phyloP scores from a whole-genome alignment of 2,888 invertebrate species.

The Sisyra terminalis region DNA sequence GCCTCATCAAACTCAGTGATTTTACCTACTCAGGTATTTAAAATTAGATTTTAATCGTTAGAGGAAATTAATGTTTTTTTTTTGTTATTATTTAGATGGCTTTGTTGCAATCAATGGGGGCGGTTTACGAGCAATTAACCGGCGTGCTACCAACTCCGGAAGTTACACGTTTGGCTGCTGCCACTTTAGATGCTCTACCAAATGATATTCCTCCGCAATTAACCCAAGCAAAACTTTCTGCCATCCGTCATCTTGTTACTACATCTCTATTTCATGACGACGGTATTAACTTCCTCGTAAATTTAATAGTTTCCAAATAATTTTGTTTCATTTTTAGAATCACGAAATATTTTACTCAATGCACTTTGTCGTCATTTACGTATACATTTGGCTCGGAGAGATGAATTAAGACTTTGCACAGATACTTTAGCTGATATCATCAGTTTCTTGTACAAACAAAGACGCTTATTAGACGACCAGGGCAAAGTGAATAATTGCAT shows the following conservation, averaged over 20 bases:
- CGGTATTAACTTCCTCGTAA: slow-evolving; percentile 26
- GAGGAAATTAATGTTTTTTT: not conserved
- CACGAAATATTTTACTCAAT: slow-evolving; percentile 64
- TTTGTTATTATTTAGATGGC: slow-evolving; percentile 47
- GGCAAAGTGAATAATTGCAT: slow-evolving; percentile 42
- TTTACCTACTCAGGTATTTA: slow-evolving; percentile 52
- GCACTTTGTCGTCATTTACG: slow-evolving; percentile 75
- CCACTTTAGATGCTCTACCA: slow-evolving; percentile 62
- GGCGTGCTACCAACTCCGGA: slow-evolving; percentile 59
- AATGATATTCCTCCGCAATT: slow-evolving; percentile 51
- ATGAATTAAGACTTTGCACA: slow-evolving; percentile 69
- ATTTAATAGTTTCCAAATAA: slow-evolving; percentile 4
- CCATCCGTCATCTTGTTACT: slow-evolving; percentile 64
- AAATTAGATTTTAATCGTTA: too few relatives aligned
- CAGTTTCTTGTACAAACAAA: slow-evolving; percentile 38
- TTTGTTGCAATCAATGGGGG: slow-evolving; percentile 63
- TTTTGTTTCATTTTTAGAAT: slow-evolving; percentile 38
- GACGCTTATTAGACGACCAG: slow-evolving; percentile 28
- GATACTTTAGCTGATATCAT: slow-evolving; percentile 79
- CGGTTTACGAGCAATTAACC: slow-evolving; percentile 67
- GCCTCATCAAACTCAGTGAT: slow-evolving; percentile 54
- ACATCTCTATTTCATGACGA: slow-evolving; percentile 57
- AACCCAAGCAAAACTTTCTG: slow-evolving; percentile 64
- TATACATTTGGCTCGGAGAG: slow-evolving; percentile 62
- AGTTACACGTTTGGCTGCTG: slow-evolving; percentile 59